Evolutionary conservation across 2,113 vertebrate species (phyloP).

Genomic region (Pelusios castaneus): DNA sequence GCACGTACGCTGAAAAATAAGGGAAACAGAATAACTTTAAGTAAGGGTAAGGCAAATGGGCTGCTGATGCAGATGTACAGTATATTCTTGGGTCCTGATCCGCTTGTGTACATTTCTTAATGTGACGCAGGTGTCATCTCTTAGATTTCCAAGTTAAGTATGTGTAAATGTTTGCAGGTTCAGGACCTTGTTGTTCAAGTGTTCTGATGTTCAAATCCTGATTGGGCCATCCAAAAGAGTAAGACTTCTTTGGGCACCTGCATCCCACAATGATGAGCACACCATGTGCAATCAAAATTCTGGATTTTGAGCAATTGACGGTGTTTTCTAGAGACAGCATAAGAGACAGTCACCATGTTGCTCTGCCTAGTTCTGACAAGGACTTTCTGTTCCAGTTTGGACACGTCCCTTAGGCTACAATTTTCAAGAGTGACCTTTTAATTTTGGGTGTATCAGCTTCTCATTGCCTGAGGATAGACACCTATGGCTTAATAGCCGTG

Average conservation of each 20-base stretch:
- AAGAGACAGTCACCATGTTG: neutral
- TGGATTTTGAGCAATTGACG: neutral
- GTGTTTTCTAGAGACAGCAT: neutral
- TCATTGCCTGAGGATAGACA: neutral
- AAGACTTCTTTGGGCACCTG: neutral
- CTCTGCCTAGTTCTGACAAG: neutral
- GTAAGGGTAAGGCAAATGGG: neutral
- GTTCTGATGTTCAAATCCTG: neutral
- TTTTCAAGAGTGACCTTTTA: neutral
- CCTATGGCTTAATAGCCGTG: neutral
- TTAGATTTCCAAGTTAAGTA: neutral
- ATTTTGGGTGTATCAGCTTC: neutral
- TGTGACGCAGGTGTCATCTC: neutral
- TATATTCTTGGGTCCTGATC: neutral
- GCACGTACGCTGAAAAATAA: neutral
- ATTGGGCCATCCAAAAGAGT: neutral
- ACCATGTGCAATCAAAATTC: neutral
- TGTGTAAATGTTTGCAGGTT: neutral
- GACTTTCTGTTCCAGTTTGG: neutral
- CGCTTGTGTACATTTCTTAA: neutral
- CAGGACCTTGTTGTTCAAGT: neutral
- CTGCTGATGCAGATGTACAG: neutral
- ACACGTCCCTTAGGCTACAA: neutral
- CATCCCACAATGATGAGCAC: too few species aligned
- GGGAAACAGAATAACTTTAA: neutral